Evolutionary conservation across 2,888 invertebrate species (phyloP), one percentile per base, ranked within the genome.

Genomic region (Ligdia adustata): DNA sequence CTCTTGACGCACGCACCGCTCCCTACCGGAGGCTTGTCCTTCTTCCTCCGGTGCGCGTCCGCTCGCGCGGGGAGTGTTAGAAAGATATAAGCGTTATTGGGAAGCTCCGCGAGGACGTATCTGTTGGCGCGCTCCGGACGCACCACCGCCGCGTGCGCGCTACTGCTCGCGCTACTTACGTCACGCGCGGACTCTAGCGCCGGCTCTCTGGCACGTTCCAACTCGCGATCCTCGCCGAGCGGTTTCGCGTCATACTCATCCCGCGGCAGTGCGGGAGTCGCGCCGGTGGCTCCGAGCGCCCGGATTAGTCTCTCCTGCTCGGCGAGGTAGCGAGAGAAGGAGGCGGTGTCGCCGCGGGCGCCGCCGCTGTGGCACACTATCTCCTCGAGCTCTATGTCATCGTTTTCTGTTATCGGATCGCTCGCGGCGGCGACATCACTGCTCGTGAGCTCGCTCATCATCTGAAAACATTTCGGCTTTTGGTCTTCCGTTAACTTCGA

Each of bases 31-130:
- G 57, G 38, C 55, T 70, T 66, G 58, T 66, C 63, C 59, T 66
- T 69, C 66, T 64, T 72, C 66, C 69, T 66, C 12, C 43, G 47
- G 38, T 63, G 58, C 18, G 5, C 24, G 15, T 24, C 15, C 3
- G 20, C 4, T 20, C 20, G 20, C 4, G 20, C 20, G 20, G 7
- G 7, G 20, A 2, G 7, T n/a, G 83, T 81, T 75, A 83, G 68
- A 63, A 81, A 74, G 42, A 82, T 62, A 57, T 74, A 82, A 73
- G 84, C 72, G 62, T 79, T 81, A 62, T 78, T 77, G 64, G 77
- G 67, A 54, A 79, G 64, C 48, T 79, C 72, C 22, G 74, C 64
- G 56, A 77, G 52, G 33, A 73, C 49, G 44, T 64, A 66, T 40
- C 66, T 57, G 40, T 66, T 55, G 34, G 45, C 59, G 45, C 9